Conservation (phyloP, 2,113 vertebrate species). For the Entelurus aequoreus region DNA sequence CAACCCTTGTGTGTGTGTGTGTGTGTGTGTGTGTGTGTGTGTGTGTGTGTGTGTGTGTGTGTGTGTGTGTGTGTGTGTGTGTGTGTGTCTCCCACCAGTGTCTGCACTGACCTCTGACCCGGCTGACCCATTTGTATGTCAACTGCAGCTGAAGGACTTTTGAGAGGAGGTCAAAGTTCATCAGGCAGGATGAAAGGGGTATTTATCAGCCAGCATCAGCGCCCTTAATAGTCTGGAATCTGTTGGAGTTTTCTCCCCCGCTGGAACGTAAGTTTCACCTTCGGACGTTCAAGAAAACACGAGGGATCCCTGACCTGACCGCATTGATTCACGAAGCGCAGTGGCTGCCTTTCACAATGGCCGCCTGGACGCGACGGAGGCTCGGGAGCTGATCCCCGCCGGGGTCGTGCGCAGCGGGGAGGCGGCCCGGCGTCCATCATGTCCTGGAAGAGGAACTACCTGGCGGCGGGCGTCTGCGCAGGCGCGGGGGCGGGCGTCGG, state of each 20-base stretch:
- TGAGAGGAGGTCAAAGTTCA: slow-evolving; percentile 22
- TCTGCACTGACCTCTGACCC: slow-evolving; percentile 20
- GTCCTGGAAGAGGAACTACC: slow-evolving; percentile 76
- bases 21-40: neutral
- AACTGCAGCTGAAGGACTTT: too few species aligned
- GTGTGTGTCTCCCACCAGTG: slow-evolving; percentile 37
- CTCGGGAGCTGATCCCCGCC: slow-evolving; percentile 49
- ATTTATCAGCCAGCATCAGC: neutral
- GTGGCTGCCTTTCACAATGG: slow-evolving; percentile 50
- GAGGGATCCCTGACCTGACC: neutral
- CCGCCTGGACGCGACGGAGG: slow-evolving; percentile 16
- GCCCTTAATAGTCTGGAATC: neutral
- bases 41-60: neutral
- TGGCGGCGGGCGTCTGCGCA: slow-evolving; percentile 61
- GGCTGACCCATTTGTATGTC: neutral
- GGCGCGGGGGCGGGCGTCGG: neutral
- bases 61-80: neutral
- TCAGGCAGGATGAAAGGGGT: neutral
- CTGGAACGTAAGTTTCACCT: neutral
- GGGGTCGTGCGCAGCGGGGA: slow-evolving; percentile 37
- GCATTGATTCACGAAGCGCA: neutral
- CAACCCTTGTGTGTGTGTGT: too few species aligned
- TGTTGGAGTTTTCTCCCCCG: neutral
- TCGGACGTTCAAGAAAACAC: neutral
- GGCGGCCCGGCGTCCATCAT: slow-evolving; percentile 47